Evolutionary conservation across 2,888 invertebrate genomes (phyloP), one percentile per base, ranked within the genome.

Genomic region (Andricus curvator): DNA sequence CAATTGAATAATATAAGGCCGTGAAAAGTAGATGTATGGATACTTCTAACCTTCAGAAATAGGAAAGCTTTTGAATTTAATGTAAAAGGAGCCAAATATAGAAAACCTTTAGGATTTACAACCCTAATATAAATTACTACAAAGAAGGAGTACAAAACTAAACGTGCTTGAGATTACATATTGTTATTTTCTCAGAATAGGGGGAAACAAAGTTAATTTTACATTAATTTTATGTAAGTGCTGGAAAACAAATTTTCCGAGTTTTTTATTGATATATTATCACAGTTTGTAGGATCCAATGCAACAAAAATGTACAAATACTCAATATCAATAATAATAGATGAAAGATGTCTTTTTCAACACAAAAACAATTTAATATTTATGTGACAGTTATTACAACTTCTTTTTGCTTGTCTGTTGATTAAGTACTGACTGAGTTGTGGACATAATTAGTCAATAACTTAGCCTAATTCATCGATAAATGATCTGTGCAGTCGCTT

Each of bases 381-480:
- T 48, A 68, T 29, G 22, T 48, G 68, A 56, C 51, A 74, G 17
- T 74, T 74, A 56, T 74, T 56, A 17, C 11, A 20, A 70, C 25
- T 70, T 44, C 4, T 29, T 29, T 20, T 51, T 56, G 25, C 29
- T 74, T 29, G 44, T 11, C 1, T 25, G 56, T 56, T 74, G 25
- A 74, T 51, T 74, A 51, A 25, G 22, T 68, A 9, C n/a, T 15
- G 41, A 17, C 25, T 44, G 17, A 68, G 25, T 25, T 37, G 41
- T 48, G 25, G 25, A 29, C 11, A 51, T 51, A 70, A 74, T 74
- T 51, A 51, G 51, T 74, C 51, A 56, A 74, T 74, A 74, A 74
- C 33, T 74, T 20, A 74, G 33, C 51, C 56, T 33, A 51, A 56
- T 51, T 56, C 56, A 29, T 29, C 20, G 51, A 74, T 56, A 74